phyloP scores from a whole-genome alignment of 2,888 invertebrate genomes.

The Carabus problematicus region DNA sequence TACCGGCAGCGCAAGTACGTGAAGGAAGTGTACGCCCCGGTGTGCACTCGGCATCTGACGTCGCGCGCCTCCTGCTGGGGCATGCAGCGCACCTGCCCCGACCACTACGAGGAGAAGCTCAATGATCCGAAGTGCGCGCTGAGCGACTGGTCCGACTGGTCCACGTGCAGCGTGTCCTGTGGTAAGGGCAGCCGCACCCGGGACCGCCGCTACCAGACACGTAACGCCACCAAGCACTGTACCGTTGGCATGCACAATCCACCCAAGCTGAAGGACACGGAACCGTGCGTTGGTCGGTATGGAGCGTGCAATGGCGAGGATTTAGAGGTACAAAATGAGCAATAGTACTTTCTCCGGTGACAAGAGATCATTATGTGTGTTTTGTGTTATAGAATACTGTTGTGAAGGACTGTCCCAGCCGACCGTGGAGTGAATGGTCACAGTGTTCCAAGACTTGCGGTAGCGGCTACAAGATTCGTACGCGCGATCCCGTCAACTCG shows the following conservation, averaged over 20 bases:
- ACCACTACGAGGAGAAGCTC: conserved; percentile 37
- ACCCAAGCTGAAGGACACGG: conserved; percentile 60
- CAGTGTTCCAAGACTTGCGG: conserved; percentile 83
- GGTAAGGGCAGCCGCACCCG: conserved; percentile 75
- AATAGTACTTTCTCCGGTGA: background rate
- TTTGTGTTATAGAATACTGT: conserved; percentile 28
- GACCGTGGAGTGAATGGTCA: conserved; percentile 82
- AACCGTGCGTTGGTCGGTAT: conserved; percentile 58
- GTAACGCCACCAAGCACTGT: conserved; percentile 71
- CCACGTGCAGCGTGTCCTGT: conserved; percentile 77
- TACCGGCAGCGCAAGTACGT: conserved; percentile 65
- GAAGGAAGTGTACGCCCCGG: conserved; percentile 63
- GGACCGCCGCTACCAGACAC: conserved; percentile 69
- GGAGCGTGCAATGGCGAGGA: conserved; percentile 52
- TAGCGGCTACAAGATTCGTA: conserved; percentile 71
- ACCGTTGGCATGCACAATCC: conserved; percentile 59
- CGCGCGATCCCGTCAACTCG: conserved; percentile 56
- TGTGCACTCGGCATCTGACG: conserved; percentile 69
- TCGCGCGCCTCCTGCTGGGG: conserved; percentile 64
- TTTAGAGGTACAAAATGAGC: background rate
- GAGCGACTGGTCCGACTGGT: conserved; percentile 80
- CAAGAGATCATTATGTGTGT: background rate
- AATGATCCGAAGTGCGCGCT: conserved; percentile 70
- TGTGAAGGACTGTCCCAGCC: conserved; percentile 65
- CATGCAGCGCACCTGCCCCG: conserved; percentile 62